These are phyloP conservation scores for Tolypeutes matacus DNA, from an alignment of 2,797 vertebrate genomes.

Conservation along the genomic window DNA sequence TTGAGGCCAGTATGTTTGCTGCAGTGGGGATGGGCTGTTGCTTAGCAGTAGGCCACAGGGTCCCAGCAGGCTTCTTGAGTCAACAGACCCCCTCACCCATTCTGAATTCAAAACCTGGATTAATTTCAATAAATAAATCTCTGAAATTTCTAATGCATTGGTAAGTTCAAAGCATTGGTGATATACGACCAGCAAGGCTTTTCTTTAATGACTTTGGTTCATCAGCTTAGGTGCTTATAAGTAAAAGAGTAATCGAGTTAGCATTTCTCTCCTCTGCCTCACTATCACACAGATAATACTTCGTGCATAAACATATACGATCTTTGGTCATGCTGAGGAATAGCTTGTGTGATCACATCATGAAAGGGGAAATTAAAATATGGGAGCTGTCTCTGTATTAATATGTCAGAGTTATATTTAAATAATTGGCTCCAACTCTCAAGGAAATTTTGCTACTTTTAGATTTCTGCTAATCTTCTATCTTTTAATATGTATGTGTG, in stretches of 20 bases:
- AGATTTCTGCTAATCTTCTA: not conserved
- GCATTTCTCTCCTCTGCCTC: not conserved
- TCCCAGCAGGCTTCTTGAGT: constrained; percentile 91
- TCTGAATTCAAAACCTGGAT: constrained; percentile 89
- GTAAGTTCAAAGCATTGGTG: constrained; percentile 89
- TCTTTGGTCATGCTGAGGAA: not conserved
- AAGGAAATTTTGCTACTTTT: not conserved
- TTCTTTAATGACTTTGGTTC: constrained; percentile 88
- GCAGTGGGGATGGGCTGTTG: constrained; percentile 88
- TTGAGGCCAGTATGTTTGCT: constrained; percentile 86
- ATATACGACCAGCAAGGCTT: constrained; percentile 88
- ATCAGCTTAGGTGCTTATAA: constrained; percentile 86
- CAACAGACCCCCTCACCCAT: constrained; percentile 86
- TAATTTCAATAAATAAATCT: constrained; percentile 89
- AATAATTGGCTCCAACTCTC: constrained; percentile 71
- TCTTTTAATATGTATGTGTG: not conserved
- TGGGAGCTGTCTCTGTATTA: constrained; percentile 26
- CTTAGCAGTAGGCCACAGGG: constrained; percentile 90
- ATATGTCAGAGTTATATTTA: not conserved
- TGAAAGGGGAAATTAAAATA: constrained; percentile 71
- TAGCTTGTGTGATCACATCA: not conserved
- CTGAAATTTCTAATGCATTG: constrained; percentile 87
- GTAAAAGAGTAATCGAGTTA: constrained; percentile 72
- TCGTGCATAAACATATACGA: not conserved
- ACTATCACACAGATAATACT: not conserved